phyloP scores from a whole-genome alignment of 37 sponge, comb jelly and placozoan genomes.

The Halichondria panicea region DNA sequence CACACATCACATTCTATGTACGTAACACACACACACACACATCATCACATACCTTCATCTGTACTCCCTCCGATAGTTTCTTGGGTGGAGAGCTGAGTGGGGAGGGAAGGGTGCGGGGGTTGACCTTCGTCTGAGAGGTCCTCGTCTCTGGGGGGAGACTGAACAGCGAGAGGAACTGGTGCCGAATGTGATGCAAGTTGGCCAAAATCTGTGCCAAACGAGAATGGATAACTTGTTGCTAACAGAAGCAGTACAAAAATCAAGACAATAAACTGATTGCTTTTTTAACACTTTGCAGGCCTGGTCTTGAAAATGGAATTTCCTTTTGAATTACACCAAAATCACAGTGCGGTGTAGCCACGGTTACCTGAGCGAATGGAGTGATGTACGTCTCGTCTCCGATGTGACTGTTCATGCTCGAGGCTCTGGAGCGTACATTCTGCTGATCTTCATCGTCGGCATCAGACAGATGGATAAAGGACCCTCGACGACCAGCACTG shows the following conservation, averaged over 20 bases:
- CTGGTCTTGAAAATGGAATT: no score
- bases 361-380: slow-evolving; percentile 73
- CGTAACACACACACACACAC: no score
- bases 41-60: no score
- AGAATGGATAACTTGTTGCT: neutral
- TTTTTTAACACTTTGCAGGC: no score
- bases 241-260: neutral
- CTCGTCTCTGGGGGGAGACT: slow-evolving; percentile 18
- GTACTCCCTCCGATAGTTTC: no score
- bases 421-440: slow-evolving; percentile 1
- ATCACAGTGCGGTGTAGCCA: no score
- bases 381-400: slow-evolving; percentile 64
- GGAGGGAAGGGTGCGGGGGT: slow-evolving; percentile 4
- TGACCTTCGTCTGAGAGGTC: neutral
- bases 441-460: slow-evolving; percentile 16
- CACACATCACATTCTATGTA: no score
- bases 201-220: slow-evolving; percentile 66
- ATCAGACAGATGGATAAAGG: slow-evolving; percentile 63
- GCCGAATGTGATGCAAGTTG: slow-evolving; percentile 42
- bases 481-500: slow-evolving; percentile 41
- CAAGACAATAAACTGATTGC: no score
- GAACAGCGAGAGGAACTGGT: slow-evolving; percentile 39
- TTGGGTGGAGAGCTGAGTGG: no score
- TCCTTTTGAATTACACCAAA: no score
- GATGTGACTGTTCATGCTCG: slow-evolving; percentile 42